Conservation (phyloP, 2,888 invertebrate genomes). For the Cephonodes hylas region DNA sequence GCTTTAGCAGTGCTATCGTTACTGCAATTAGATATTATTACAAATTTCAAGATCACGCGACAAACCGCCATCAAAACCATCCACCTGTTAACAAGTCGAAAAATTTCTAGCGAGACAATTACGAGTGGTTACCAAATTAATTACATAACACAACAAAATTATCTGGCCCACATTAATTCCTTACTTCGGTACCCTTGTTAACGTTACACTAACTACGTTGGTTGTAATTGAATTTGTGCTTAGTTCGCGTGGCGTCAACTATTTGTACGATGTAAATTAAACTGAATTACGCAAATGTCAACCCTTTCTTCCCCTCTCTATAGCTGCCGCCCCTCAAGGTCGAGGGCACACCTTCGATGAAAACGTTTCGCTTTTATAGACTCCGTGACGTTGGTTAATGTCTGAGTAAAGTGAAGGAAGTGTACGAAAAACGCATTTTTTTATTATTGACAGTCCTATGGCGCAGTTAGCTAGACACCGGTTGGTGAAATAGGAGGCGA, state of each 20-base stretch:
- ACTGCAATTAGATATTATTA: too few relatives aligned
- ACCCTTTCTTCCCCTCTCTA: too few relatives aligned
- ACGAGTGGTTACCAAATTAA: conserved; percentile 10
- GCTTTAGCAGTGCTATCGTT: too few relatives aligned
- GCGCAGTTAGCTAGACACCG: too few relatives aligned
- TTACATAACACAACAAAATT: conserved; percentile 14
- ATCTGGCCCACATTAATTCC: conserved; percentile 32
- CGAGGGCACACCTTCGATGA: too few relatives aligned
- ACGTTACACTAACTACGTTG: conserved; percentile 33
- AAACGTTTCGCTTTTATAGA: too few relatives aligned
- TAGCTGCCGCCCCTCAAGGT: too few relatives aligned
- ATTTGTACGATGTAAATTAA: conserved; percentile 1
- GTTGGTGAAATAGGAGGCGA: too few relatives aligned
- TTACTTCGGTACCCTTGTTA: conserved; percentile 35
- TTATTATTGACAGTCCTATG: too few relatives aligned
- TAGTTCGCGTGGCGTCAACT: conserved; percentile 29
- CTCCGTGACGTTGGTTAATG: too few relatives aligned
- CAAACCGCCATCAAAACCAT: not conserved
- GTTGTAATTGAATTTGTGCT: conserved; percentile 36
- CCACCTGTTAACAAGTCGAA: not conserved
- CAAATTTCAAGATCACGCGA: not conserved
- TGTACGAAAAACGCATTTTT: too few relatives aligned
- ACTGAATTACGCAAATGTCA: not conserved
- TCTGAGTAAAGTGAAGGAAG: too few relatives aligned
- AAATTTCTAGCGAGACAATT: not conserved